Evolutionary conservation across 35 echinoderm and acorn worm species (phyloP).

Genomic region (Ptychodera flava): DNA sequence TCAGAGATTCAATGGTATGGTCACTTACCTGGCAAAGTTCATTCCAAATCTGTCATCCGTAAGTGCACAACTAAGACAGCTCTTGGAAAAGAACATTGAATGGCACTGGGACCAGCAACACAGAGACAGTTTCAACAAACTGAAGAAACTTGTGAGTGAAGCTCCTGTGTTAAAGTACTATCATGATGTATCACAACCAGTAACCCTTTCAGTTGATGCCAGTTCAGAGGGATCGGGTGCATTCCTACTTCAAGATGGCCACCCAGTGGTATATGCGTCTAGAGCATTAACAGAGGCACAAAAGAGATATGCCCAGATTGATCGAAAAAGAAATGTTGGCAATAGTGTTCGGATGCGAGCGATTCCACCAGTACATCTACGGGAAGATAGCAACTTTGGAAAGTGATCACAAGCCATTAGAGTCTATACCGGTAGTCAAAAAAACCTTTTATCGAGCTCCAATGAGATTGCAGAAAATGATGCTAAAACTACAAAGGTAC

Average conservation of each 20-base stretch:
- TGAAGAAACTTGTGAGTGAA: slow-evolving; percentile 19
- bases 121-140: background rate
- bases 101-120: slow-evolving; percentile 38
- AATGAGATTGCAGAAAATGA: slow-evolving; percentile 34
- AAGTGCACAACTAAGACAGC: slow-evolving; percentile 32
- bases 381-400: slow-evolving; percentile 27
- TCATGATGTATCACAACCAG: slow-evolving; percentile 33
- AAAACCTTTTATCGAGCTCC: slow-evolving; percentile 38
- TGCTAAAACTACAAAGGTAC: slow-evolving; percentile 48
- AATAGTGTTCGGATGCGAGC: slow-evolving; percentile 18
- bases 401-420: slow-evolving; percentile 53
- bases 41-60: slow-evolving; percentile 32
- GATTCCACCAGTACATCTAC: slow-evolving; percentile 65
- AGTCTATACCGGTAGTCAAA: slow-evolving; percentile 18
- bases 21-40: slow-evolving; percentile 48
- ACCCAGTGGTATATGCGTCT: slow-evolving; percentile 44
- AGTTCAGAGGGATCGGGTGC: slow-evolving; percentile 41
- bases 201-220: slow-evolving; percentile 61
- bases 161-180: slow-evolving; percentile 43
- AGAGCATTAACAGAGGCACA: slow-evolving; percentile 29
- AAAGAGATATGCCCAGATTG: slow-evolving; percentile 44
- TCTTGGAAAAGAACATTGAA: slow-evolving; percentile 10
- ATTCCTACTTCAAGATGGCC: slow-evolving; percentile 35
- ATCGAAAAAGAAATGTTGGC: slow-evolving; percentile 39
- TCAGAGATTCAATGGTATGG: slow-evolving; percentile 34